A percentile compares a stretch with the other conserved stretches of the same genome.
Conservation (phyloP, 2,113 vertebrate genomes). For the Hucho hucho region DNA sequence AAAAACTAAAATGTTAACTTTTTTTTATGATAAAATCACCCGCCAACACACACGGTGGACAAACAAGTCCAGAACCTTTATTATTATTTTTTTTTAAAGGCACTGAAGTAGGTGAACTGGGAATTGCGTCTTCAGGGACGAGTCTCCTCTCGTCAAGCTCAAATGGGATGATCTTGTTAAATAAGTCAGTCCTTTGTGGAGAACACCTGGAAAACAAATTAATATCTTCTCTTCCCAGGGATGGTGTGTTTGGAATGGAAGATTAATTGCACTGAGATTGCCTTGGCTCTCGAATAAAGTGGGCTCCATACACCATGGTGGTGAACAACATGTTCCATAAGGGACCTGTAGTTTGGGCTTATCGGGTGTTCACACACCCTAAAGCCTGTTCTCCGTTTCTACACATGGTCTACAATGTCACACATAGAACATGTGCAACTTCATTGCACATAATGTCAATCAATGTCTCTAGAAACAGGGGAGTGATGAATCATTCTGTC, state of each 20-base stretch:
- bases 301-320: constrained; percentile 11
- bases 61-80: too few relatives aligned
- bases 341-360: constrained; percentile 24
- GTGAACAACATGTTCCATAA: constrained; percentile 30
- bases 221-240: constrained; percentile 44
- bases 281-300: constrained; percentile 26
- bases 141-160: constrained; percentile 41
- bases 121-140: too few relatives aligned
- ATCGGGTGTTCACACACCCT: background rate
- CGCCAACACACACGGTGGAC: too few relatives aligned
- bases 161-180: constrained; percentile 65
- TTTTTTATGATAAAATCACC: too few relatives aligned
- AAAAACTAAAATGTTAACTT: too few relatives aligned
- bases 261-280: constrained; percentile 12
- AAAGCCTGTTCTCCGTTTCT: background rate
- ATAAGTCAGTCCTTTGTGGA: constrained; percentile 58
- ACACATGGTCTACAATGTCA: too few relatives aligned
- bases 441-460: too few relatives aligned
- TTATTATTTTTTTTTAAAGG: too few relatives aligned
- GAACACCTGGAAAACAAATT: constrained; percentile 61
- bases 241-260: constrained; percentile 46
- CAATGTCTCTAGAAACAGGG: too few relatives aligned
- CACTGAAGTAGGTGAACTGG: too few relatives aligned
- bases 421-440: background rate
- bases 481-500: too few relatives aligned